Evolutionary conservation across 2,797 vertebrate species (phyloP).

Genomic region (Otus scops): DNA sequence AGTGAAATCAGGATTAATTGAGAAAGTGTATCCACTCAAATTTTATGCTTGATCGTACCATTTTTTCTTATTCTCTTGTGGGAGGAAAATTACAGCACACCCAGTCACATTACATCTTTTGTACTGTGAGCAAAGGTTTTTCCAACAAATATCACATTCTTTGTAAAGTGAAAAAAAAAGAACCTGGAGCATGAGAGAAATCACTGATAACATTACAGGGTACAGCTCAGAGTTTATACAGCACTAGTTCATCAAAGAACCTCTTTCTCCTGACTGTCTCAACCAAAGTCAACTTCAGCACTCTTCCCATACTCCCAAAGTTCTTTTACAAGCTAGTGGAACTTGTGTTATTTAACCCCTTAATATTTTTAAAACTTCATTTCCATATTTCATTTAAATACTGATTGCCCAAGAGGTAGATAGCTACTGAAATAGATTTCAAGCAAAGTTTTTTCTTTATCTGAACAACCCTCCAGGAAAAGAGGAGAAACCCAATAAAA

Average conservation of each 20-base stretch:
- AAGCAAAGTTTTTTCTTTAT: background rate
- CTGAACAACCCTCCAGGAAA: background rate
- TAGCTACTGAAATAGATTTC: background rate
- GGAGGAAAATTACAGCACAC: background rate
- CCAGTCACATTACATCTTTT: background rate
- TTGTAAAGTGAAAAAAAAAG: background rate
- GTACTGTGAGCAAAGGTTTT: background rate
- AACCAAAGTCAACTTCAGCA: background rate
- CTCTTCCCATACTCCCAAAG: background rate
- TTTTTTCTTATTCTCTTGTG: background rate
- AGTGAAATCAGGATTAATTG: background rate
- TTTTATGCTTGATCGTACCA: accelerated
- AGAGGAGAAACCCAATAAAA: slow-evolving; percentile 10
- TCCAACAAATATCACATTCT: background rate
- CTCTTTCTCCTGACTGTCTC: background rate
- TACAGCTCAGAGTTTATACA: background rate
- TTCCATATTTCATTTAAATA: background rate
- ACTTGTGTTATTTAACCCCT: background rate
- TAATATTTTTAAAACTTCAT: background rate
- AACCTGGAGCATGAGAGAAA: background rate
- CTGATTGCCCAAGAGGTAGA: background rate
- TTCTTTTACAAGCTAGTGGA: background rate
- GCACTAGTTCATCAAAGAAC: background rate
- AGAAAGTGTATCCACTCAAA: background rate
- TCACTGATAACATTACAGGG: background rate